phyloP scores from a whole-genome alignment of 2,113 vertebrate genomes.

The Malaclemys terrapin region DNA sequence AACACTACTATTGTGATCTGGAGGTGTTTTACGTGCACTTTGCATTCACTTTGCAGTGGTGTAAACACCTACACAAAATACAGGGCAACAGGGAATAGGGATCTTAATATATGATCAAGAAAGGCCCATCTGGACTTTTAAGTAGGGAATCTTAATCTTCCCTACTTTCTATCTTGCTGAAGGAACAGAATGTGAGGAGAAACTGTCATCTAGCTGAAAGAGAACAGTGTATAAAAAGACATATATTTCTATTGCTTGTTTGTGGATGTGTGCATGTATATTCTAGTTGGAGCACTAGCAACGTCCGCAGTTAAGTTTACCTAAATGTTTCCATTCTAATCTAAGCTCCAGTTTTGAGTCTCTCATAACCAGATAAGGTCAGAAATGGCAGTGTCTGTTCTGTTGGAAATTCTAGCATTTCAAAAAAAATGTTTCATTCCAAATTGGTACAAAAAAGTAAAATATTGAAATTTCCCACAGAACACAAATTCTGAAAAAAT shows the following conservation, averaged over 20 bases:
- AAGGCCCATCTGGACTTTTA: neutral
- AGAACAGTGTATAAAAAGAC: neutral
- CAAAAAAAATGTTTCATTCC: neutral
- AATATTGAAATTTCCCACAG: neutral
- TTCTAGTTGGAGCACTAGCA: neutral
- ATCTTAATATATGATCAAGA: neutral
- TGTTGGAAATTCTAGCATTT: neutral
- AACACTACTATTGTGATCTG: neutral
- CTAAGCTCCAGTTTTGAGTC: neutral
- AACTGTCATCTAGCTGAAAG: neutral
- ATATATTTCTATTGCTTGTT: neutral
- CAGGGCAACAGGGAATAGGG: accelerated
- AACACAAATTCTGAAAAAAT: neutral
- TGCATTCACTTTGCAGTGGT: accelerated
- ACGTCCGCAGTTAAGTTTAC: neutral
- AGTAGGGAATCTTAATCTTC: neutral
- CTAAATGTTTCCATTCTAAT: neutral
- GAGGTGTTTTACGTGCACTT: neutral
- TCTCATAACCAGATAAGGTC: neutral
- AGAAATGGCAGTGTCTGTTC: neutral
- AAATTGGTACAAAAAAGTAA: neutral
- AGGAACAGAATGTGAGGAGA: neutral
- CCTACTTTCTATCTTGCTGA: neutral
- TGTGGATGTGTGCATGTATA: neutral
- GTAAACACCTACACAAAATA: neutral